Percentiles rank a stretch among this genome's conserved stretches.
phyloP scores from a whole-genome alignment of 2,888 invertebrate genomes.

The Chironomus tentans region DNA sequence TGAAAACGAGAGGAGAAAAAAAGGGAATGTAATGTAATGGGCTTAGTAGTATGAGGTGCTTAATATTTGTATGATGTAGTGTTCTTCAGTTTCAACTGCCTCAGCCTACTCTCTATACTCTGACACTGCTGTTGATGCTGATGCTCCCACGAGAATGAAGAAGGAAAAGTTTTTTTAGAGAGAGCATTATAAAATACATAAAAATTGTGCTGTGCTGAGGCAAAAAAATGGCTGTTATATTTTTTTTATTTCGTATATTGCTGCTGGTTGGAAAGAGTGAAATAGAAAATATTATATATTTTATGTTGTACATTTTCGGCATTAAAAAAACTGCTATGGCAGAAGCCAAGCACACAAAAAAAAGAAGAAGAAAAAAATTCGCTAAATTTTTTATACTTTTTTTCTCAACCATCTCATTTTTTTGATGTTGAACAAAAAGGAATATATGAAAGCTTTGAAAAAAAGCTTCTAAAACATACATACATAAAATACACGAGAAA shows the following conservation, averaged over 20 bases:
- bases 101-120: background rate
- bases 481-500: background rate
- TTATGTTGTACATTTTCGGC: background rate
- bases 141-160: background rate
- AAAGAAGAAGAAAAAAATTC: no score
- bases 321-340: background rate
- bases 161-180: constrained; percentile 15
- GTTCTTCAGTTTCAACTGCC: constrained; percentile 20
- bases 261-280: constrained; percentile 16
- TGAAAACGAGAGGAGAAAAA: background rate
- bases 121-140: no score
- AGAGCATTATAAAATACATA: constrained; percentile 22
- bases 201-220: constrained; percentile 8
- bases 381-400: background rate
- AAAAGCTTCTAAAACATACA: background rate
- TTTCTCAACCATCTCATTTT: background rate
- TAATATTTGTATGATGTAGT: constrained; percentile 26
- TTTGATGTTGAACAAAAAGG: no score
- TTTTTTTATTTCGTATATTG: background rate
- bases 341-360: background rate
- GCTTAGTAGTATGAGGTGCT: constrained; percentile 16
- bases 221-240: background rate
- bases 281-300: constrained; percentile 18
- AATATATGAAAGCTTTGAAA: background rate
- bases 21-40: no score